A percentile compares a stretch with the other conserved stretches of the same genome.
These are phyloP conservation scores for Hippasteria phrygiana DNA, from an alignment of 53 echinoderm and acorn worm species.

Conservation along the genomic window DNA sequence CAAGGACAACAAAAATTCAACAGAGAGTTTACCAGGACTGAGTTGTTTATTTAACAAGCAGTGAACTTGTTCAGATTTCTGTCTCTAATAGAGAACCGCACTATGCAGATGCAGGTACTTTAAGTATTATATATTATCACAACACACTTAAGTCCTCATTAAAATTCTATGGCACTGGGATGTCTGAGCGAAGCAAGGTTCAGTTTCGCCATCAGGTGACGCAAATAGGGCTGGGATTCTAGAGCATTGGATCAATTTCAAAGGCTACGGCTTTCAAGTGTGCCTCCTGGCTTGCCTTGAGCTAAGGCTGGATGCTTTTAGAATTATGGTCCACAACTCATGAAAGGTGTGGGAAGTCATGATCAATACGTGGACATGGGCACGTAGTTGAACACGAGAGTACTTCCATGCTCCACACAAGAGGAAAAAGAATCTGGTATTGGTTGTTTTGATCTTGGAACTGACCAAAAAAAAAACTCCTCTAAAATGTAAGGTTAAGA, in stretches of 20 bases:
- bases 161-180: neutral
- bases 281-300: neutral
- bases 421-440: neutral
- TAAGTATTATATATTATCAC: constrained; percentile 11
- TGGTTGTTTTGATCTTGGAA: neutral
- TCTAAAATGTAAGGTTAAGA: neutral
- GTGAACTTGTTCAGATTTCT: neutral
- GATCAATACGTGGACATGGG: neutral
- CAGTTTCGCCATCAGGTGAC: neutral
- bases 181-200: neutral
- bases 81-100: neutral
- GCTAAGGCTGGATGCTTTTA: neutral
- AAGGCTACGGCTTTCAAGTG: neutral
- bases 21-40: too few species aligned
- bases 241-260: neutral
- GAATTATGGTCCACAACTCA: neutral
- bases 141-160: constrained; percentile 21
- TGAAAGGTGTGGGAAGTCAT: neutral
- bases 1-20: too few species aligned
- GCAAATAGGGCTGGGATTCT: neutral
- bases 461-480: neutral
- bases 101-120: neutral
- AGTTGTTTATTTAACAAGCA: neutral
- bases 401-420: neutral
- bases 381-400: constrained; percentile 4